Conservation (phyloP, 2,113 vertebrate genomes). For the Ifrita kowaldi region DNA sequence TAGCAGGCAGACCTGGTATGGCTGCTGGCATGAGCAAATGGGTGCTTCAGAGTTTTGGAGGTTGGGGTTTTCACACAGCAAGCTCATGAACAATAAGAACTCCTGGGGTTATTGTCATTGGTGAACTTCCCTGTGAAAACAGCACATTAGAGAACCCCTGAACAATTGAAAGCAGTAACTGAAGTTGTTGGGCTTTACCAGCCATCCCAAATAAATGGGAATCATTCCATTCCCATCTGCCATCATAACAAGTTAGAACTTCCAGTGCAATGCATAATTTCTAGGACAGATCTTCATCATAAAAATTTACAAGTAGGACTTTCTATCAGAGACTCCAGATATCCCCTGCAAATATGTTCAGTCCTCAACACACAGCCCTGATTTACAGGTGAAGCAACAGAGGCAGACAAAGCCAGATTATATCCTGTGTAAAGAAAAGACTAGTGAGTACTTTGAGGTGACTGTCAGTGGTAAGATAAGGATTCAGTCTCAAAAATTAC, state of each 20-base stretch:
- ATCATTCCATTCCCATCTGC: slow-evolving; percentile 17
- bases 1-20: neutral
- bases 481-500: neutral
- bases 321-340: neutral
- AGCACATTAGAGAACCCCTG: slow-evolving; percentile 9
- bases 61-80: neutral
- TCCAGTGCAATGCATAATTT: neutral
- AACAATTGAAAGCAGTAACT: slow-evolving; percentile 41
- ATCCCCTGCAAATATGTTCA: neutral
- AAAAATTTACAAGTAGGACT: neutral
- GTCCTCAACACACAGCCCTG: neutral
- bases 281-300: slow-evolving; percentile 15
- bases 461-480: neutral
- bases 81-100: slow-evolving; percentile 32
- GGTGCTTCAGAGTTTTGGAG: slow-evolving; percentile 23
- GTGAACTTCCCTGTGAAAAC: slow-evolving; percentile 52
- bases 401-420: neutral
- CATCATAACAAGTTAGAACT: slow-evolving; percentile 1
- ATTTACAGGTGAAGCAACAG: neutral
- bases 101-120: slow-evolving; percentile 38
- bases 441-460: neutral
- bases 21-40: neutral
- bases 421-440: neutral
- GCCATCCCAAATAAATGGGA: neutral
- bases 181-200: slow-evolving; percentile 43